Conservation (phyloP, 2,888 invertebrate genomes). For the Anthrax anthrax region DNA sequence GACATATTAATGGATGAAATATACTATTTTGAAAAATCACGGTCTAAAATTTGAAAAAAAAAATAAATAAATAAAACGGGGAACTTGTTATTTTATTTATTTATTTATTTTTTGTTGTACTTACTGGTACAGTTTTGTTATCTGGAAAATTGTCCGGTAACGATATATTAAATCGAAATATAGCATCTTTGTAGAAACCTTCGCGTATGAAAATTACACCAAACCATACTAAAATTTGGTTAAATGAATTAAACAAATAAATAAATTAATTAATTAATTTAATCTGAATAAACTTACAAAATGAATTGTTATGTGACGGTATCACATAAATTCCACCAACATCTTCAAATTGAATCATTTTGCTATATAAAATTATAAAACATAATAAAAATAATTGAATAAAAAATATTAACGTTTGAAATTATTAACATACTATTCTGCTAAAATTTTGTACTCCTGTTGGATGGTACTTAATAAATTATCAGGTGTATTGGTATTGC, state of each 20-base stretch:
- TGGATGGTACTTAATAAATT: constrained; percentile 62
- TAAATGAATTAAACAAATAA: neutral
- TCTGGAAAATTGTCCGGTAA: constrained; percentile 76
- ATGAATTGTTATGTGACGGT: constrained; percentile 71
- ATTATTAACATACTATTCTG: constrained; percentile 67
- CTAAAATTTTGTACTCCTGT: constrained; percentile 79
- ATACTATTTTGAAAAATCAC: constrained; percentile 70
- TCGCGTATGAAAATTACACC: constrained; percentile 58
- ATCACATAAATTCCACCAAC: constrained; percentile 83
- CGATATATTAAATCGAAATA: constrained; percentile 76
- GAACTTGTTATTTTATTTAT: too few species aligned
- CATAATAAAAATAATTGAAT: neutral
- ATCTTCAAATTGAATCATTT: constrained; percentile 72
- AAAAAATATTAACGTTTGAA: neutral
- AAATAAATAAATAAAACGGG: neutral
- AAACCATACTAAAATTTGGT: constrained; percentile 22
- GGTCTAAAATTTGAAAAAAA: constrained; percentile 39
- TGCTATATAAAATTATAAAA: constrained; percentile 41
- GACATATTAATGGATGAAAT: constrained; percentile 75
- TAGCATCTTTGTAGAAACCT: constrained; percentile 77
- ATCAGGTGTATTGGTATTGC: constrained; percentile 29
- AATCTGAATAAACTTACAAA: constrained; percentile 58
- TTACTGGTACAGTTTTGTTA: constrained; percentile 64
- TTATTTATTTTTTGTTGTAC: constrained; percentile 21
- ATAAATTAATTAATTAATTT: too few species aligned